A percentile compares a stretch with the other conserved stretches of the same genome.
These are phyloP conservation scores for Ardeotis arabs DNA, from an alignment of 2,113 vertebrate genomes.

Conservation along the genomic window DNA sequence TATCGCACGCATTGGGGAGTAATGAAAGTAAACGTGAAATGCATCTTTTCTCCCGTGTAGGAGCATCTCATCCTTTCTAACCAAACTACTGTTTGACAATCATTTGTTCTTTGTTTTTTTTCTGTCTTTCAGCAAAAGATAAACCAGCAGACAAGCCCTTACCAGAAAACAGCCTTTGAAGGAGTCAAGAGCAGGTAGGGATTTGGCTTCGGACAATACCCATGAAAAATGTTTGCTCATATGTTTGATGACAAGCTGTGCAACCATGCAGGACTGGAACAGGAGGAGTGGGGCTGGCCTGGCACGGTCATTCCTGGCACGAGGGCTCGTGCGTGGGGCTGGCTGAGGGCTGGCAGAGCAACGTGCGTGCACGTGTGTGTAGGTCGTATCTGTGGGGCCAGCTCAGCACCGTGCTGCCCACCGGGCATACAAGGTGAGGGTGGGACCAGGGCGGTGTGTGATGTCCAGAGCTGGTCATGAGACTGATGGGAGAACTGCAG, in stretches of 20 bases:
- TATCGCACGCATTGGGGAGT: rapidly evolving
- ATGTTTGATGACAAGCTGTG: neutral
- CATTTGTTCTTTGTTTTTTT: neutral
- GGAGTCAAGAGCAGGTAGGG: constrained; percentile 33
- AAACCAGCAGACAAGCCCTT: constrained; percentile 12
- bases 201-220: neutral
- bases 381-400: neutral
- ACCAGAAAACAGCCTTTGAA: constrained; percentile 1
- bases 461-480: neutral
- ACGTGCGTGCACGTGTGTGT: neutral
- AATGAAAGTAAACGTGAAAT: neutral
- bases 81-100: neutral
- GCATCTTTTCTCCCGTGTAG: neutral
- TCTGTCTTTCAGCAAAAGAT: constrained; percentile 50
- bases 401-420: neutral
- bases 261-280: neutral
- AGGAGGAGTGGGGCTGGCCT: neutral
- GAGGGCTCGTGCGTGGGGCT: neutral
- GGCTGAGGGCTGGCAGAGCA: neutral
- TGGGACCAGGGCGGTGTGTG: neutral
- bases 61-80: neutral
- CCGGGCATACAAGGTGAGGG: neutral
- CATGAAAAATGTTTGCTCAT: neutral
- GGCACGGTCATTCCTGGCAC: neutral
- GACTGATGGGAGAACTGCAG: neutral